Conservation (phyloP, 2,113 vertebrate species). For the Aegypius monachus region DNA sequence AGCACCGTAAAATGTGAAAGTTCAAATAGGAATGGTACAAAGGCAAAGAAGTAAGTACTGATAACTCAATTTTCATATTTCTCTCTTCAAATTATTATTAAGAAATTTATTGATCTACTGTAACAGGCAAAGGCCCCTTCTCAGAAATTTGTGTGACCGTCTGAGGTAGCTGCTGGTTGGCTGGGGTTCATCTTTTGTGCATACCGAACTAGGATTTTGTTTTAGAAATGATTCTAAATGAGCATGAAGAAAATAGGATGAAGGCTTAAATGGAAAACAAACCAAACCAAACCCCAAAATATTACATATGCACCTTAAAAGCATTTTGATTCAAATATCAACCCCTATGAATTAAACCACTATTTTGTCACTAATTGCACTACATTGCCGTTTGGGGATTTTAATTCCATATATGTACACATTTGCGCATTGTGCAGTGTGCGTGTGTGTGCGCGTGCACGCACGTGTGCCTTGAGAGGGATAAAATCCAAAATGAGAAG, state of each 20-base stretch:
- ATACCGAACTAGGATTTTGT: neutral
- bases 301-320: neutral
- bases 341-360: neutral
- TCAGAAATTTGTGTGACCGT: rapidly evolving
- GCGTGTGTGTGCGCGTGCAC: too few relatives aligned
- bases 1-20: neutral
- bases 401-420: neutral
- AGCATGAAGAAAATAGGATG: neutral
- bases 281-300: neutral
- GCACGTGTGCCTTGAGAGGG: neutral
- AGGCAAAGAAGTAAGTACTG: neutral
- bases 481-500: neutral
- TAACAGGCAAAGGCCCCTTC: neutral
- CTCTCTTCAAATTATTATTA: neutral
- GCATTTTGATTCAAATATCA: neutral
- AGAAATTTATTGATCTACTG: neutral
- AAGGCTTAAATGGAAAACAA: neutral
- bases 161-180: neutral
- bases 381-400: neutral
- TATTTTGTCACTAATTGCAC: neutral
- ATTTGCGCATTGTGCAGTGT: neutral
- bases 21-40: neutral
- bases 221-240: neutral
- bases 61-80: neutral
- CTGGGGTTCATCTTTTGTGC: neutral